Evolutionary conservation across 2,888 invertebrate genomes (phyloP), one percentile per base, ranked within the genome.

Genomic region (Anthophora plumipes): DNA sequence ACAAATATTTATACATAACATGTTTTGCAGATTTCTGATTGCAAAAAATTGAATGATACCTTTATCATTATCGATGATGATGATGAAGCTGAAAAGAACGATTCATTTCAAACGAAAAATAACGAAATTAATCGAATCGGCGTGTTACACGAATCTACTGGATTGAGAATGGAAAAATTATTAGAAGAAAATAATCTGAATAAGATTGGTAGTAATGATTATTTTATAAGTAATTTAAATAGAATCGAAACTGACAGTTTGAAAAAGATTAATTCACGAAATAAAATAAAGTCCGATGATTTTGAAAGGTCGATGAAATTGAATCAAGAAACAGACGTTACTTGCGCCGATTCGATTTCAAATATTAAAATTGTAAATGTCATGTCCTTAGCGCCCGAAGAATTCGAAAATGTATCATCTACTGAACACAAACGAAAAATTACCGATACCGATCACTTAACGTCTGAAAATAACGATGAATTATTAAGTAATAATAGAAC

Each of bases 301-400:
- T 60, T 50, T 14, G n/a, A 73, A 0, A 22, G 54, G 3, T 41
- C 31, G 31, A 55, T 46, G 25, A 9, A 37, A 41, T 43, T 43
- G 12, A 67, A n/a, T 1, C 11, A 8, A 25, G 46, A 63, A 37
- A 43, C 5, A 12, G 11, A 20, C 43, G 6, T 41, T 7, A 22
- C 9, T 17, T 14, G 1, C 3, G 25, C 1, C 0, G 55, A 68
- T 7, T 64, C 84, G 1, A 14, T 87, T 17, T 84, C 90, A 61
- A 88, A 89, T 61, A 89, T 92, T 8, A 88, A 89, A 77, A 92
- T 92, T 41, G 88, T 81, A 8, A 90, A 91, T 22, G 89, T 92
- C 4, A 86, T 89, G 12, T 92, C 92, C 1, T 60, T 92, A 39
- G 79, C 90, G 3, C 85, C 85, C 0, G 90, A 91, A 67, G 87